Conservation (phyloP, 2,797 vertebrate species). For the Macrochelys suwanniensis region DNA sequence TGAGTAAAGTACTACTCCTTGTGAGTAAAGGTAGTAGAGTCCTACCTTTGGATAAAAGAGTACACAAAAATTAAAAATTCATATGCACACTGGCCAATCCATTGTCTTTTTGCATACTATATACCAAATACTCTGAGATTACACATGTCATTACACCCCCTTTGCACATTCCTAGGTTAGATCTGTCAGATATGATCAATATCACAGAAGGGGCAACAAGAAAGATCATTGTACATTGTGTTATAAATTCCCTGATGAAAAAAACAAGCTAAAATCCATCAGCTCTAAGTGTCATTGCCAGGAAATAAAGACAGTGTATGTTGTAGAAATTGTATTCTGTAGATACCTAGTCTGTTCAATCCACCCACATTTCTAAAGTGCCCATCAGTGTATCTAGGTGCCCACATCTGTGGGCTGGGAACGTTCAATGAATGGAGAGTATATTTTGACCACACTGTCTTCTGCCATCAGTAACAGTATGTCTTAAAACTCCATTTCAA, state of each 20-base stretch:
- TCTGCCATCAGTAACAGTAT: neutral
- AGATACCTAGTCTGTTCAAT: neutral
- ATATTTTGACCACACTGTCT: neutral
- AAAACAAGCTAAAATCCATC: neutral
- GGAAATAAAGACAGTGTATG: fast-evolving
- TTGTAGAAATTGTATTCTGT: neutral
- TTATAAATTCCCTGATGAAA: neutral
- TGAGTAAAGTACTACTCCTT: neutral
- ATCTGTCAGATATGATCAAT: neutral
- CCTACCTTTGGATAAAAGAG: neutral
- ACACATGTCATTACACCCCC: neutral
- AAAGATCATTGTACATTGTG: neutral
- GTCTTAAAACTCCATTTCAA: neutral
- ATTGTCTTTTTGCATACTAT: neutral
- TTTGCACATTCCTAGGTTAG: neutral
- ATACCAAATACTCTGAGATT: conserved; percentile 6
- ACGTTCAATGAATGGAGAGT: neutral
- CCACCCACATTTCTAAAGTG: neutral
- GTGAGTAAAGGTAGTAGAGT: neutral
- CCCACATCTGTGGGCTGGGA: neutral
- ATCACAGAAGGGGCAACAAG: neutral
- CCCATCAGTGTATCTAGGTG: neutral
- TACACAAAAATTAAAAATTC: neutral
- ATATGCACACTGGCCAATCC: neutral
- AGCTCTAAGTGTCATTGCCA: neutral